Evolutionary conservation across 2,797 vertebrate species (phyloP).

Genomic region (Phoxinus dragarum): DNA sequence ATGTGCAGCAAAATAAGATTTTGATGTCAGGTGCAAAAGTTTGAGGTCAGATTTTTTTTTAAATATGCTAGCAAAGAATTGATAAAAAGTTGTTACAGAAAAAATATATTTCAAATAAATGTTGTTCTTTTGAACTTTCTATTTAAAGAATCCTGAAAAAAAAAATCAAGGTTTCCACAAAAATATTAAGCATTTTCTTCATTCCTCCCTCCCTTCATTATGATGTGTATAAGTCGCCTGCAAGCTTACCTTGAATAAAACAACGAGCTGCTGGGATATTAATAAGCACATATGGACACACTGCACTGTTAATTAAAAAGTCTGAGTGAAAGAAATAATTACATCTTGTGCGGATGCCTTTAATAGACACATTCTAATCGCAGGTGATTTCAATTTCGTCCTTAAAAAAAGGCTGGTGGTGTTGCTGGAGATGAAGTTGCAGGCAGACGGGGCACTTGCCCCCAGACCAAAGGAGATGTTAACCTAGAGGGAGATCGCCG

Average conservation of each 20-base stretch:
- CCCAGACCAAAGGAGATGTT: constrained; percentile 42
- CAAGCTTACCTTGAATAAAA: background rate
- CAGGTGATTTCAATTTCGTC: constrained; percentile 33
- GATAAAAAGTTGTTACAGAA: background rate
- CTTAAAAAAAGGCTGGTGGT: constrained; percentile 37
- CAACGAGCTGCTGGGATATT: background rate
- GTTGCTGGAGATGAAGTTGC: constrained; percentile 46
- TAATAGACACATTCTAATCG: constrained; percentile 40
- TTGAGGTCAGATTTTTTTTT: background rate
- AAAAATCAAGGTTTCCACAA: background rate
- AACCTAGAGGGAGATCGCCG: constrained; percentile 53
- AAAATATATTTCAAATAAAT: background rate
- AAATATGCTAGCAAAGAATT: background rate
- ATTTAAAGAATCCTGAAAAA: background rate
- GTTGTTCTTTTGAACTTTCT: background rate
- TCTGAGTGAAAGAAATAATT: constrained; percentile 23
- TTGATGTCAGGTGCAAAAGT: background rate
- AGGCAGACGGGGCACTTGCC: constrained; percentile 49
- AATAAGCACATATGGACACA: background rate
- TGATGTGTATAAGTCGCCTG: background rate
- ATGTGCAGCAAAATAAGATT: background rate
- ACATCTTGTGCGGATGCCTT: background rate
- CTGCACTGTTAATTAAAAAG: constrained; percentile 33
- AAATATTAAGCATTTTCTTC: background rate
- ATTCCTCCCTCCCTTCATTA: background rate